These are phyloP conservation scores for Oxystoma pomonae DNA, from an alignment of 2,888 invertebrate genomes.

Conservation along the genomic window DNA sequence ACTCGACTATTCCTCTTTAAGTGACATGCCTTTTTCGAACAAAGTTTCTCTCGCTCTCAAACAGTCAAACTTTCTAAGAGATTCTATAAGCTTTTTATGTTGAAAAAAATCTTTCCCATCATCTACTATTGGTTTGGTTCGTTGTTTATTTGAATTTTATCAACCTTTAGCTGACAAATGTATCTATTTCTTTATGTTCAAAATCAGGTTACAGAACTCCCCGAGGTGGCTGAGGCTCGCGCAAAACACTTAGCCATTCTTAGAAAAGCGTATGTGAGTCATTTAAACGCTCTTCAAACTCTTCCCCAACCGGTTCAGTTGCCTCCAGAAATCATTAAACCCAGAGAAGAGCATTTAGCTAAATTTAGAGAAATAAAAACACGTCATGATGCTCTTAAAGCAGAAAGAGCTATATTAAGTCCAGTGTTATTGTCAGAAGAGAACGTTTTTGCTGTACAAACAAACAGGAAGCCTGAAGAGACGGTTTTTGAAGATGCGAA, in stretches of 20 bases:
- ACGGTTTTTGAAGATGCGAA: slow-evolving; percentile 31
- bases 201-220: slow-evolving; percentile 44
- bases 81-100: too few species aligned
- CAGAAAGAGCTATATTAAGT: slow-evolving; percentile 32
- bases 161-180: too few species aligned
- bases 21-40: not conserved
- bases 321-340: slow-evolving; percentile 41
- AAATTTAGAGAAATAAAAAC: slow-evolving; percentile 38
- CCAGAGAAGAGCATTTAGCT: slow-evolving; percentile 40
- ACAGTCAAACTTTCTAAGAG: too few species aligned
- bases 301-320: slow-evolving; percentile 46
- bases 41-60: too few species aligned
- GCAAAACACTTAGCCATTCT: slow-evolving; percentile 40
- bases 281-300: slow-evolving; percentile 23
- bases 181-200: slow-evolving; percentile 31
- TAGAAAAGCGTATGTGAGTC: slow-evolving; percentile 37
- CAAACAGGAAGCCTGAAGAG: slow-evolving; percentile 10
- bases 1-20: too few species aligned
- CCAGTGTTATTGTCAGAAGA: slow-evolving; percentile 30
- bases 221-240: slow-evolving; percentile 41
- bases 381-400: slow-evolving; percentile 34
- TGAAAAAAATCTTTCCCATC: too few species aligned
- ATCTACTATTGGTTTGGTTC: too few species aligned
- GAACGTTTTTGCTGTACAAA: slow-evolving; percentile 25
- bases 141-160: too few species aligned